Evolutionary conservation across 2,113 vertebrate genomes (phyloP).

Genomic region (Thalassoma bifasciatum): DNA sequence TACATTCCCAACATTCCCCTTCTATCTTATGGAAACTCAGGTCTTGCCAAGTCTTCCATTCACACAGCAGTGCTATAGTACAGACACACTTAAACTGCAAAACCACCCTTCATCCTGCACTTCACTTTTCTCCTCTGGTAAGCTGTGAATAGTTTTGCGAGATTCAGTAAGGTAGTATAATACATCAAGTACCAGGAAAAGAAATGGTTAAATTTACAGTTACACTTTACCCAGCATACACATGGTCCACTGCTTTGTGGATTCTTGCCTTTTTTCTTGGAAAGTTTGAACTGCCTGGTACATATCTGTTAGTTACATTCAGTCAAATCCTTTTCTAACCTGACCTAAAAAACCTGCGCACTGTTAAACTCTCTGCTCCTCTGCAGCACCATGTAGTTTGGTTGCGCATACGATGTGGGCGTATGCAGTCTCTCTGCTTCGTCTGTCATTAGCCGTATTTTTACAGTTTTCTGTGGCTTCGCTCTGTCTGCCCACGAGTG

Average conservation of each 20-base stretch:
- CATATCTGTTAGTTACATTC: conserved; percentile 19
- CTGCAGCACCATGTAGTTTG: conserved; percentile 17
- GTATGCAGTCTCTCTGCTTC: conserved; percentile 51
- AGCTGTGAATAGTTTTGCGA: neutral
- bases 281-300: neutral
- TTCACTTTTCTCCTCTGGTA: neutral
- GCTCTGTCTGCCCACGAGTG: conserved; percentile 74
- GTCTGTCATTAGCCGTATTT: conserved; percentile 72
- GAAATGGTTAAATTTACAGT: conserved; percentile 1
- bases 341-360: conserved; percentile 20
- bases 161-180: neutral
- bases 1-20: conserved; percentile 81
- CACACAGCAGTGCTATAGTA: conserved; percentile 5
- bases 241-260: neutral
- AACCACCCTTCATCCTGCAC: neutral
- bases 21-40: conserved; percentile 75
- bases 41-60: conserved; percentile 37
- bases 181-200: neutral
- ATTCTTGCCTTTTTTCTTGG: neutral
- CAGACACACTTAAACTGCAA: neutral
- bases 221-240: conserved; percentile 1
- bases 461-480: conserved; percentile 76
- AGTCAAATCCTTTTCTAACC: conserved; percentile 31
- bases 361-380: conserved; percentile 49
- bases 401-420: conserved; percentile 23